Percentiles rank a stretch among this genome's conserved stretches.
Evolutionary conservation across 37 sponge, comb jelly and placozoan species (phyloP).

Genomic region (Oscarella lobularis): DNA sequence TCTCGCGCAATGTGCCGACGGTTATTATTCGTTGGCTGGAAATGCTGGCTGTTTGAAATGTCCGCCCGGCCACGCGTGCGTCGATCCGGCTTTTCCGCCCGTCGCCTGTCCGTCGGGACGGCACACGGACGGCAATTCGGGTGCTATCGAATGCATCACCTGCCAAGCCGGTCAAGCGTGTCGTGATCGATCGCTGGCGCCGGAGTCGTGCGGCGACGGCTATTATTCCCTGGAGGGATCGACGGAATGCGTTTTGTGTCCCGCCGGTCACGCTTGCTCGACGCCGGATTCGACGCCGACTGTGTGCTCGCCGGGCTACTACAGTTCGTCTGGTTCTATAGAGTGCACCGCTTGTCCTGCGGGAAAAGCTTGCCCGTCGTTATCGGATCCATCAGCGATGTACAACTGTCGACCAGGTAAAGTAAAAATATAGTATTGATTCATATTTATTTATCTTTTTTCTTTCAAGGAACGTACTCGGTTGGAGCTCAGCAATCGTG

Average conservation of each 20-base stretch:
- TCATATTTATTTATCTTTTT: no score
- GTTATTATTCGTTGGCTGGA: not conserved
- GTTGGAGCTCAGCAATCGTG: conserved; percentile 2
- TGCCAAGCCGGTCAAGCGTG: not conserved
- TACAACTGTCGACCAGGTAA: not conserved
- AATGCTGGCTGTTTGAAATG: not conserved
- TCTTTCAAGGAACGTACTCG: conserved; percentile 9
- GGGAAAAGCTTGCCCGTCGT: conserved; percentile 6
- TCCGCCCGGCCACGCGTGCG: conserved; percentile 1
- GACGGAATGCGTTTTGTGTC: not conserved
- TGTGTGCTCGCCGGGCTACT: not conserved
- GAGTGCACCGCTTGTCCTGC: not conserved
- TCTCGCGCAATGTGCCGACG: not conserved
- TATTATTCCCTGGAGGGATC: not conserved
- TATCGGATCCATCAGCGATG: not conserved
- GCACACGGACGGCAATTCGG: not conserved
- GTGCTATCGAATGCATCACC: not conserved
- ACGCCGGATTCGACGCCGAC: not conserved
- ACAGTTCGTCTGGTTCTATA: not conserved
- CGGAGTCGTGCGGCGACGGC: not conserved
- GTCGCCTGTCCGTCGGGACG: not conserved
- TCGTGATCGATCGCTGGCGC: not conserved
- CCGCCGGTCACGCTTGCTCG: conserved; percentile 1
- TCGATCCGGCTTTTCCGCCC: not conserved
- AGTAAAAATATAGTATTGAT: no score